phyloP scores from a whole-genome alignment of 2,113 vertebrate genomes.

The Pangasianodon hypophthalmus region DNA sequence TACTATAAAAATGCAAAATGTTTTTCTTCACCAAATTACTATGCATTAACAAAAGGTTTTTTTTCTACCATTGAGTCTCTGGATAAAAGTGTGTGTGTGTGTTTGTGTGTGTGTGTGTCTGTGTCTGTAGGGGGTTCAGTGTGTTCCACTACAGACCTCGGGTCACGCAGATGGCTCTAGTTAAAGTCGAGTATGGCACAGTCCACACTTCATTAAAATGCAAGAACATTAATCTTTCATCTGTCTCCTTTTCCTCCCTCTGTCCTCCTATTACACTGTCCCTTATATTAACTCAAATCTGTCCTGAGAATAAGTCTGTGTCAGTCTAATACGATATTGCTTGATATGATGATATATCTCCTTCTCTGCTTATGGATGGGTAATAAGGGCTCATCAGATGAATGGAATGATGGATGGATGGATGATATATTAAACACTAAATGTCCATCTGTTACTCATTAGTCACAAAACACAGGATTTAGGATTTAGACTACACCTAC shows the following conservation, averaged over 20 bases:
- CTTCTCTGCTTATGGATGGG: not conserved
- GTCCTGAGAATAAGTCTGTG: not conserved
- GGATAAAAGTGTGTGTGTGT: not conserved
- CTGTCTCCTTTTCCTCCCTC: not conserved
- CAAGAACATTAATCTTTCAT: constrained; percentile 36
- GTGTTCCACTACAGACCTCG: constrained; percentile 52
- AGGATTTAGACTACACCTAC: not conserved
- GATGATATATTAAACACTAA: not conserved
- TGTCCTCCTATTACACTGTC: not conserved
- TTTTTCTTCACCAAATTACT: not conserved
- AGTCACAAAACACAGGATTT: no score
- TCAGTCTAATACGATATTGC: not conserved
- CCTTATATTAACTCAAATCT: not conserved
- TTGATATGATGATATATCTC: not conserved
- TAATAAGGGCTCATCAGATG: not conserved
- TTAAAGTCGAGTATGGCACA: constrained; percentile 53
- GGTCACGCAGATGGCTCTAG: constrained; percentile 63
- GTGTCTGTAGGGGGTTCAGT: constrained; percentile 29
- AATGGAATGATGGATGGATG: not conserved
- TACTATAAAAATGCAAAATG: not conserved
- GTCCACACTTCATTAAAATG: constrained; percentile 66
- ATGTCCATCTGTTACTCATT: not conserved
- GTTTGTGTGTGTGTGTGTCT: constrained; percentile 38
- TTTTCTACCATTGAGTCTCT: not conserved
- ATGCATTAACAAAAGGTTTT: not conserved